These are phyloP conservation scores for Bufo bufo DNA, from an alignment of 2,113 vertebrate species.

Conservation along the genomic window DNA sequence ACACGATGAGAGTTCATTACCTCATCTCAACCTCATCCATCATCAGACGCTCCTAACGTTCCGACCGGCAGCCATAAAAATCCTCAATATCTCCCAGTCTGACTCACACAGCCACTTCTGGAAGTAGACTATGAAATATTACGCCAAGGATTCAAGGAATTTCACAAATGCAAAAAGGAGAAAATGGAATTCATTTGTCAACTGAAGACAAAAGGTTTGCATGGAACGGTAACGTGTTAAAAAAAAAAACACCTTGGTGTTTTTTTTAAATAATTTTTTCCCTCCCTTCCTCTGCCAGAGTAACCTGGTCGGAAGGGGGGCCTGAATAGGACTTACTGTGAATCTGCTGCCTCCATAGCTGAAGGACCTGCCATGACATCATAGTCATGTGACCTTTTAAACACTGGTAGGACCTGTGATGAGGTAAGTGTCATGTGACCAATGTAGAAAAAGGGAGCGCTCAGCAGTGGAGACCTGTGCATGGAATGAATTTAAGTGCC, in stretches of 20 bases:
- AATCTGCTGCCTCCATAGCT: too few species aligned
- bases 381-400: too few species aligned
- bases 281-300: too few species aligned
- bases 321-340: too few species aligned
- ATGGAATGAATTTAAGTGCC: too few species aligned
- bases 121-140: slow-evolving; percentile 2
- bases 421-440: too few species aligned
- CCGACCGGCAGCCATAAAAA: slow-evolving; percentile 29
- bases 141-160: neutral
- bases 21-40: slow-evolving; percentile 41
- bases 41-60: slow-evolving; percentile 17
- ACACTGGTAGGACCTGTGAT: too few species aligned
- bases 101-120: neutral
- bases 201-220: neutral
- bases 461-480: too few species aligned
- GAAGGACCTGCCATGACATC: too few species aligned
- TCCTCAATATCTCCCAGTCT: neutral
- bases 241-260: neutral
- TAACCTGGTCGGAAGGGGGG: too few species aligned
- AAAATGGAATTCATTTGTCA: neutral
- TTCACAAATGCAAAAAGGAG: neutral
- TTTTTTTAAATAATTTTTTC: too few species aligned
- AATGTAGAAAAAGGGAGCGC: too few species aligned
- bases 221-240: neutral
- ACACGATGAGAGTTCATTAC: slow-evolving; percentile 37